Conservation (phyloP, 2,113 vertebrate species). For the Himantopus leucocephalus region DNA sequence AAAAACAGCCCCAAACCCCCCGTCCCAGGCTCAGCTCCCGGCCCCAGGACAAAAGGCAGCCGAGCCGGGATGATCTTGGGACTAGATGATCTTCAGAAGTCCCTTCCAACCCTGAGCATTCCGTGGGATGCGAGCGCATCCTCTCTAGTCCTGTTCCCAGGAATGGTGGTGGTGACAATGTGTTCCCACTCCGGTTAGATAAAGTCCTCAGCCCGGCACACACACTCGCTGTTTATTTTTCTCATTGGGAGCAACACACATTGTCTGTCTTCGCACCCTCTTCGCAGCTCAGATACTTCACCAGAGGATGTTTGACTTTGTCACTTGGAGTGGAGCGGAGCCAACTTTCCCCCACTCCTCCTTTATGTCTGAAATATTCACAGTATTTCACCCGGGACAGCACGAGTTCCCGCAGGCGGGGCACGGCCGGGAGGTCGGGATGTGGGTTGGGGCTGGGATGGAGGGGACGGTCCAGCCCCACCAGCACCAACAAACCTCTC, state of each 20-base stretch:
- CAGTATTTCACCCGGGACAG: rapidly evolving
- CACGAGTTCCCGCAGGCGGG: rapidly evolving
- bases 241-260: rapidly evolving
- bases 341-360: rapidly evolving
- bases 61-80: neutral
- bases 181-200: neutral
- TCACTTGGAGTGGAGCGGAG: rapidly evolving
- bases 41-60: neutral
- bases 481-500: neutral
- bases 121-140: neutral
- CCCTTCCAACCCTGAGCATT: no score
- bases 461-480: neutral
- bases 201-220: rapidly evolving
- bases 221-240: rapidly evolving
- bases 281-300: rapidly evolving
- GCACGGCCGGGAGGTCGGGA: rapidly evolving
- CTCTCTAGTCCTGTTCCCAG: rapidly evolving
- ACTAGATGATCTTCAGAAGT: no score
- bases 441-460: neutral
- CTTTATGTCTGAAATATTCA: rapidly evolving
- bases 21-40: neutral
- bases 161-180: rapidly evolving
- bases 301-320: neutral
- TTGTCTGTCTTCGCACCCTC: neutral
- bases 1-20: neutral